These are phyloP conservation scores for Drosophila prostipennis DNA, from an alignment of 2,888 invertebrate species.

Conservation along the genomic window DNA sequence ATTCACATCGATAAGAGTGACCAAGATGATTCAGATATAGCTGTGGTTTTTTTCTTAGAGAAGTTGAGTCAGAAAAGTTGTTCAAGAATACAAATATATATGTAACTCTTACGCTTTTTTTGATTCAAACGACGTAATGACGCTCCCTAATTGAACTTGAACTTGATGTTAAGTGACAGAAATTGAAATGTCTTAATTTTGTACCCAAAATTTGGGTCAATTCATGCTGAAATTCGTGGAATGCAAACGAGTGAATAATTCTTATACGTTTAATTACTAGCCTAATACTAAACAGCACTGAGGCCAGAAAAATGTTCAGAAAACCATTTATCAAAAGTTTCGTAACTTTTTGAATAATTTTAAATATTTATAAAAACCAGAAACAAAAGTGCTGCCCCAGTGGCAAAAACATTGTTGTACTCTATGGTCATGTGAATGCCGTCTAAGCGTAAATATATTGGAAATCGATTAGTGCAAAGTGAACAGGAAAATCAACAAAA, in stretches of 20 bases:
- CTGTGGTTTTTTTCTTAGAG: neutral
- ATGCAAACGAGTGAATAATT: constrained; percentile 30
- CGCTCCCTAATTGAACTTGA: constrained; percentile 64
- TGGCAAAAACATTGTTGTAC: constrained; percentile 23
- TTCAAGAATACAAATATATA: neutral
- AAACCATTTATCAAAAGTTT: constrained; percentile 22
- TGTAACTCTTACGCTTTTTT: neutral
- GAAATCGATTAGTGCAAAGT: constrained; percentile 65
- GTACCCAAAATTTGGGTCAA: constrained; percentile 41
- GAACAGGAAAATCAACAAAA: constrained; percentile 42
- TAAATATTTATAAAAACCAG: constrained; percentile 18
- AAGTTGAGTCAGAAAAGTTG: constrained; percentile 18
- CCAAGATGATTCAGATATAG: constrained; percentile 25
- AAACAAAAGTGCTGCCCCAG: constrained; percentile 12
- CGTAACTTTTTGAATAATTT: constrained; percentile 17
- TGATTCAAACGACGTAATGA: constrained; percentile 10
- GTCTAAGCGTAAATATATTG: constrained; percentile 39
- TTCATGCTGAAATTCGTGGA: constrained; percentile 14
- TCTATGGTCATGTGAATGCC: constrained; percentile 43
- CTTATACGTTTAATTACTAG: constrained; percentile 20
- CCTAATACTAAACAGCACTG: neutral
- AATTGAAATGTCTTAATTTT: constrained; percentile 70
- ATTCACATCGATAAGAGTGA: constrained; percentile 9
- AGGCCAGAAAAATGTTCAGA: neutral
- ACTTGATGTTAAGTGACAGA: constrained; percentile 63